phyloP scores from a whole-genome alignment of 2,888 invertebrate genomes.

The Amiota mariae region DNA sequence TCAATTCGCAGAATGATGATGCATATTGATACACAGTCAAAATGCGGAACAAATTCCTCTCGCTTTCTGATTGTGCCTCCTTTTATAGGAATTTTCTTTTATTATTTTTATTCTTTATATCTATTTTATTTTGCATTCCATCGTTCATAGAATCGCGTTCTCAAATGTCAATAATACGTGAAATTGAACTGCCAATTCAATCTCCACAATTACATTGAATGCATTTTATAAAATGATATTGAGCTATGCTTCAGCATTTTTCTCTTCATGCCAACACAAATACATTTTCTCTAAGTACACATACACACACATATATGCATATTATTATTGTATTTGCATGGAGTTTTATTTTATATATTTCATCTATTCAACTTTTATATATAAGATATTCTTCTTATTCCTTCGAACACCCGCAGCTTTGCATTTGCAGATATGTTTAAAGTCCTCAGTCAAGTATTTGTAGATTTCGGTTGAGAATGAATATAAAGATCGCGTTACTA shows the following conservation, averaged over 20 bases:
- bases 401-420: not conserved
- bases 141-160: slow-evolving; percentile 15
- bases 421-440: slow-evolving; percentile 51
- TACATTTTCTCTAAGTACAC: not conserved
- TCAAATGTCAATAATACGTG: slow-evolving; percentile 68
- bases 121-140: slow-evolving; percentile 34
- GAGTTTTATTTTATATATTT: slow-evolving; percentile 58
- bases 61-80: slow-evolving; percentile 30
- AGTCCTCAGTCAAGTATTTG: slow-evolving; percentile 58
- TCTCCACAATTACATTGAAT: slow-evolving; percentile 47
- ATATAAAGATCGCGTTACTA: slow-evolving; percentile 65
- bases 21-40: slow-evolving; percentile 27
- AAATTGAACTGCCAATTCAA: slow-evolving; percentile 69
- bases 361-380: slow-evolving; percentile 28
- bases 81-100: slow-evolving; percentile 36
- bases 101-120: slow-evolving; percentile 21
- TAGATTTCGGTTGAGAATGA: slow-evolving; percentile 58
- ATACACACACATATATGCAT: not conserved
- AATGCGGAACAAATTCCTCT: slow-evolving; percentile 21
- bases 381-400: slow-evolving; percentile 47
- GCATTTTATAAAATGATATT: not conserved
- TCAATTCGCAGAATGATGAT: slow-evolving; percentile 36
- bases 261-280: not conserved
- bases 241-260: not conserved
- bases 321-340: slow-evolving; percentile 40